Percentiles rank a stretch among this genome's conserved stretches.
Evolutionary conservation across 2,113 vertebrate genomes (phyloP).

Genomic region (Pomatorhinus ruficollis): DNA sequence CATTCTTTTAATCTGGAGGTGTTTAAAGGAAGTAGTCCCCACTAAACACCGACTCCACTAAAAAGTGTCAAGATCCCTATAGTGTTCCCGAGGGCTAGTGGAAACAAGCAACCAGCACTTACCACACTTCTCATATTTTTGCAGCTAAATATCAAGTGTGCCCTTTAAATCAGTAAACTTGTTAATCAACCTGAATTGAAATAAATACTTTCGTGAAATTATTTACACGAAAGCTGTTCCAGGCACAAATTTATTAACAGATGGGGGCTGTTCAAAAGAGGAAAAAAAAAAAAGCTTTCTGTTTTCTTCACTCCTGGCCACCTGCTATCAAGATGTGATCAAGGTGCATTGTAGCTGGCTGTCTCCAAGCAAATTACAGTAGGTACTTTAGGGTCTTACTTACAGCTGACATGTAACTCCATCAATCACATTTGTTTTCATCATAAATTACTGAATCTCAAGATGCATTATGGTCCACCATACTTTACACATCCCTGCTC

Average conservation of each 20-base stretch:
- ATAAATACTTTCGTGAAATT: constrained; percentile 31
- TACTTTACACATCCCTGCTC: constrained; percentile 18
- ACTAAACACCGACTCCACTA: neutral
- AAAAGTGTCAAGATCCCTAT: neutral
- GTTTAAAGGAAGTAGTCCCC: neutral
- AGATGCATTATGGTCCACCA: neutral
- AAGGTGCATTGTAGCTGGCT: constrained; percentile 28
- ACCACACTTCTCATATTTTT: constrained; percentile 11
- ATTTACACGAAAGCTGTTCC: constrained; percentile 29
- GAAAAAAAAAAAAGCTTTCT: neutral
- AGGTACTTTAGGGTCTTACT: neutral
- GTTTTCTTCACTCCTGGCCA: constrained; percentile 18
- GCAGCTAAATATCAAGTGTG: neutral
- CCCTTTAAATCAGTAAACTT: constrained; percentile 18
- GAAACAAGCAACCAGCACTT: constrained; percentile 6
- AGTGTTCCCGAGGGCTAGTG: neutral
- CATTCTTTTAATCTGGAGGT: neutral
- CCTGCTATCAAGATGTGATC: constrained; percentile 41
- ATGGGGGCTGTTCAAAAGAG: neutral
- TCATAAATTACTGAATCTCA: constrained; percentile 38
- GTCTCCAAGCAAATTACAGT: constrained; percentile 45
- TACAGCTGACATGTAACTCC: constrained; percentile 17
- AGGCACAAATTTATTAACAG: constrained; percentile 16
- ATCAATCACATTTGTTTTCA: constrained; percentile 55
- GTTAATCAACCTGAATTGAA: constrained; percentile 32